A percentile compares a stretch with the other conserved stretches of the same genome.
phyloP scores from a whole-genome alignment of 2,113 vertebrate genomes.

The Furnarius figulus region DNA sequence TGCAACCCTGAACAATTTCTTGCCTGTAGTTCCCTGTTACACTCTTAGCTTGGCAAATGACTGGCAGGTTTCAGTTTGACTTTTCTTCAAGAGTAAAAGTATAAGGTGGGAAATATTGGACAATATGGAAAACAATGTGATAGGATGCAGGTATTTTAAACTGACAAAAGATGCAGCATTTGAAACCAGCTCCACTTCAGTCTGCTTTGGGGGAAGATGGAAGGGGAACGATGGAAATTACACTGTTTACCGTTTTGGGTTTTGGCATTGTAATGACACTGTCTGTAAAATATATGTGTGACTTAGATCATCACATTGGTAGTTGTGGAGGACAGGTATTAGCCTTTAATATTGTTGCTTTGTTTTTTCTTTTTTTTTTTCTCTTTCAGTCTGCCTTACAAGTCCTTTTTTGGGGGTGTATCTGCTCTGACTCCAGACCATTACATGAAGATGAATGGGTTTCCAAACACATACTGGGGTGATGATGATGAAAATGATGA shows the following conservation, averaged over 20 bases:
- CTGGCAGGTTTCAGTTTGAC: background rate
- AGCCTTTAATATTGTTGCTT: background rate
- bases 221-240: background rate
- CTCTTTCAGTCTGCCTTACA: slow-evolving; percentile 68
- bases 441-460: slow-evolving; percentile 79
- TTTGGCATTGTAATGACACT: background rate
- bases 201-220: background rate
- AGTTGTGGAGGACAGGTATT: background rate
- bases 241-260: background rate
- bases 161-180: background rate
- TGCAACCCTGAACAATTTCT: background rate
- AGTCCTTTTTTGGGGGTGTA: slow-evolving; percentile 74
- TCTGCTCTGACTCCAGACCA: slow-evolving; percentile 76
- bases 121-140: background rate
- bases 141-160: background rate
- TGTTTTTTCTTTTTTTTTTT: background rate
- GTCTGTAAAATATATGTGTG: background rate
- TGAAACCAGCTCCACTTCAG: background rate
- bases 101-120: background rate
- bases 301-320: background rate
- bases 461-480: slow-evolving; percentile 78
- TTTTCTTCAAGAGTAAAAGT: background rate
- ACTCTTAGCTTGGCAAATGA: background rate
- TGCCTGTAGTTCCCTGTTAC: background rate
- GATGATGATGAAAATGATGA: slow-evolving; percentile 71